phyloP scores from a whole-genome alignment of 2,797 vertebrate genomes.

The Garrulus glandarius region DNA sequence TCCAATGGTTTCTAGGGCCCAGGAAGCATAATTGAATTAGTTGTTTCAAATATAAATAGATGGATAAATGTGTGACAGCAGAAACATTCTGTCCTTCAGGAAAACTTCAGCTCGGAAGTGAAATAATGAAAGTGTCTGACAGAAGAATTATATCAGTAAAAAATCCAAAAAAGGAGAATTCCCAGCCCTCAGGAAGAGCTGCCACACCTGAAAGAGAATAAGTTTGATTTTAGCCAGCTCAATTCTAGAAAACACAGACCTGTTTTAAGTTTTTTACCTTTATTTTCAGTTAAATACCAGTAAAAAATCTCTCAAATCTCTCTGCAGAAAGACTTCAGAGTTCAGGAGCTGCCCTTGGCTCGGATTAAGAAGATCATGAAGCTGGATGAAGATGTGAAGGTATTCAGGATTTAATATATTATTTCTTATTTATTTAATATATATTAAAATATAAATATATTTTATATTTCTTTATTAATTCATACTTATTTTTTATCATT shows the following conservation, averaged over 20 bases:
- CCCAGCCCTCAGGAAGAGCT: neutral
- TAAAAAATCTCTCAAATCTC: neutral
- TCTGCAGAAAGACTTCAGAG: constrained; percentile 96
- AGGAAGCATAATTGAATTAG: neutral
- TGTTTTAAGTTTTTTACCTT: neutral
- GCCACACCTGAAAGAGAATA: neutral
- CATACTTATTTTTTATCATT: neutral
- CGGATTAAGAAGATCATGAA: constrained; percentile 99
- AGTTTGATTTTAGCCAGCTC: neutral
- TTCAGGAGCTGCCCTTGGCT: constrained; percentile 96
- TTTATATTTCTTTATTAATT: neutral
- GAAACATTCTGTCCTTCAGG: neutral
- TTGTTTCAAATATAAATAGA: neutral
- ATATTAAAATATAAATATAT: no score
- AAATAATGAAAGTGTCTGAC: neutral
- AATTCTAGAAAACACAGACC: neutral
- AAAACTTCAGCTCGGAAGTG: neutral
- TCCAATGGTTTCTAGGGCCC: neutral
- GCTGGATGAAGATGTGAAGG: constrained; percentile 98
- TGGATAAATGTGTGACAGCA: neutral
- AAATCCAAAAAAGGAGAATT: neutral
- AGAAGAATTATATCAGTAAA: neutral
- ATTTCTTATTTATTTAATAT: neutral
- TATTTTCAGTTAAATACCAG: neutral
- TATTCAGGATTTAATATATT: constrained; percentile 49